These are phyloP conservation scores for Halichoerus grypus DNA, from an alignment of 2,113 vertebrate genomes.

Conservation along the genomic window DNA sequence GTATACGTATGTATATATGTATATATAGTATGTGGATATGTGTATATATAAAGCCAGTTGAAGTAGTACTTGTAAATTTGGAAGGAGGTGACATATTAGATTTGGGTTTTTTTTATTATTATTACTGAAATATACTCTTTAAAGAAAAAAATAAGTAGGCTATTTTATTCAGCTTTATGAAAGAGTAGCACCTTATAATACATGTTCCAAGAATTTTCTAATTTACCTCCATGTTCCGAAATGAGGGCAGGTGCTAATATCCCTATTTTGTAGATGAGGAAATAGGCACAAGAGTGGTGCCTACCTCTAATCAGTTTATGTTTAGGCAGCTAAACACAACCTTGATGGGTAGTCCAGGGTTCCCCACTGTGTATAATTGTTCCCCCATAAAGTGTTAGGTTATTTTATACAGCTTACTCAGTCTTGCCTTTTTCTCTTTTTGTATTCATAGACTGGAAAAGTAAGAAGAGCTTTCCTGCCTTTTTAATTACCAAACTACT, in stretches of 20 bases:
- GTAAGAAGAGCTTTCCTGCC: conserved; percentile 76
- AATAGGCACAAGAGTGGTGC: background rate
- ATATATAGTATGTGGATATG: background rate
- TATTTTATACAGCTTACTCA: conserved; percentile 55
- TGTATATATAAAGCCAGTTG: background rate
- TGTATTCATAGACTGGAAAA: conserved; percentile 76
- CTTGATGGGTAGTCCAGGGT: background rate
- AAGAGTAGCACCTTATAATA: background rate
- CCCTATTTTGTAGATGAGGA: background rate
- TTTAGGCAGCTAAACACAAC: background rate
- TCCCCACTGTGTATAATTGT: background rate
- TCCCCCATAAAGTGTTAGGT: conserved; percentile 26
- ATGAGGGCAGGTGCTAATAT: background rate
- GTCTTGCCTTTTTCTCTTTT: conserved; percentile 72
- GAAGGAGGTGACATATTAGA: background rate
- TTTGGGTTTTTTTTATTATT: background rate
- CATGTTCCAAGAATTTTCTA: background rate
- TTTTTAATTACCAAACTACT: conserved; percentile 77
- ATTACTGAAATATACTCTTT: background rate
- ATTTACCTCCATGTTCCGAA: background rate
- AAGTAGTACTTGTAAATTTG: conserved; percentile 26
- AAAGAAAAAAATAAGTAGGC: background rate
- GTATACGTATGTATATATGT: background rate
- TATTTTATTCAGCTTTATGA: background rate
- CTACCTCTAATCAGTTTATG: background rate